Evolutionary conservation across 2,797 vertebrate genomes (phyloP), one percentile per base, ranked within the genome.

Genomic region (Macrochelys suwanniensis): DNA sequence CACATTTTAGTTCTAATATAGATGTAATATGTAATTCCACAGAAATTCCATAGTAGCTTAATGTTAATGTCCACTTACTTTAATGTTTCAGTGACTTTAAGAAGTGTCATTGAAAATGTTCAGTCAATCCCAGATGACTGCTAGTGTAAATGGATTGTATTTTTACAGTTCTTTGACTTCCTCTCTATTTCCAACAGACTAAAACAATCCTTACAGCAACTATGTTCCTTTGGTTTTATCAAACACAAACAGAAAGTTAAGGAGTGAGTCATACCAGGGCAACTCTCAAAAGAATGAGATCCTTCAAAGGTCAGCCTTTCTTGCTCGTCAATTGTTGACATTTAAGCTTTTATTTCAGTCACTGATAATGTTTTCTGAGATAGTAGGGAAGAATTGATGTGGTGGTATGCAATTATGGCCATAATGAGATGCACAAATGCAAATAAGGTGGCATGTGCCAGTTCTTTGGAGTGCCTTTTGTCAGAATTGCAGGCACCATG

Each of bases 341-440:
- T 99, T 99, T 99, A 99, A 99, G 99, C 99, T 98, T 99, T 99
- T 99, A 97, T 99, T 99, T 99, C 98, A 99, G 94, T 98, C 97
- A 98, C 98, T 98, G 99, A 99, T 99, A 99, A 99, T 99, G 98
- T 99, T 98, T 99, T 98, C 97, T 90, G 97, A 99, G 99, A 99
- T 99, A 99, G 99, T 98, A 97, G 97, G 97, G 98, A 98, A 98
- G 98, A 98, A 98, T 97, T 97, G 98, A 98, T 99, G 98, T 98
- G 98, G 98, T 97, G 98, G 98, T 98, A 99, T 99, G 99, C 99
- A 99, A 99, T 99, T 99, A 99, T 98, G 98, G 98, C 96, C 94
- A 82, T 99, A 99, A 99, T 99, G 99, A 99, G 98, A 99, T 99
- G 99, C 99, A 99, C 99, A 99, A 99, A 99, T 99, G 99, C 99